These are phyloP conservation scores for Acronicta alni DNA, from an alignment of 2,888 invertebrate genomes.

Conservation along the genomic window DNA sequence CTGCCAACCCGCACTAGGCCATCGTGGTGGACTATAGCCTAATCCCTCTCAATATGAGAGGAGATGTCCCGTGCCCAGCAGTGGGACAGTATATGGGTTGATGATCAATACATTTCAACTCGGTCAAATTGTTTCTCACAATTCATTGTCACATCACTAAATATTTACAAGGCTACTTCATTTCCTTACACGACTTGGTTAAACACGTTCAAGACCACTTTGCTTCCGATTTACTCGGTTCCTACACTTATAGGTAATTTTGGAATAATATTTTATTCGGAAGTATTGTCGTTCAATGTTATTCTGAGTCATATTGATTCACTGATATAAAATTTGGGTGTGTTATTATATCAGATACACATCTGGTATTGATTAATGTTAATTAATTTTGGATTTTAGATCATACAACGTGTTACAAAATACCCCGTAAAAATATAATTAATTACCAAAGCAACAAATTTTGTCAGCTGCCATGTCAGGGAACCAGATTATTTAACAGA, in stretches of 20 bases:
- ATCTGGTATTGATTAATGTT: neutral
- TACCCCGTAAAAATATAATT: too few species aligned
- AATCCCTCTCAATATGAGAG: too few species aligned
- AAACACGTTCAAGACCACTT: slow-evolving; percentile 35
- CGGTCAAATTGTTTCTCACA: slow-evolving; percentile 29
- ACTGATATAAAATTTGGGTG: neutral
- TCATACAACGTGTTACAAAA: too few species aligned
- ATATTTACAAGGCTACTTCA: slow-evolving; percentile 19
- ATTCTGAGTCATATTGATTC: slow-evolving; percentile 4
- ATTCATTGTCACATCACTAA: slow-evolving; percentile 16
- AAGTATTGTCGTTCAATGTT: slow-evolving; percentile 25
- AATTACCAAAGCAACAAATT: too few species aligned
- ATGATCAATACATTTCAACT: neutral
- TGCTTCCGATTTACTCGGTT: slow-evolving; percentile 35
- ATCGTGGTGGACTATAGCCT: too few species aligned
- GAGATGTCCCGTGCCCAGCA: too few species aligned
- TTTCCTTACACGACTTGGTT: slow-evolving; percentile 32
- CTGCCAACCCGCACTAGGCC: too few species aligned
- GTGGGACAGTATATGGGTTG: too few species aligned
- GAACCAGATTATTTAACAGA: too few species aligned
- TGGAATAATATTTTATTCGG: slow-evolving; percentile 28
- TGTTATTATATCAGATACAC: neutral
- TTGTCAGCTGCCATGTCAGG: too few species aligned
- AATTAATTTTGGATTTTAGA: neutral
- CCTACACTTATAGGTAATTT: slow-evolving; percentile 20